A percentile compares a stretch with the other conserved stretches of the same genome.
Evolutionary conservation across 2,113 vertebrate species (phyloP).

Genomic region (Thinocorus orbignyianus): DNA sequence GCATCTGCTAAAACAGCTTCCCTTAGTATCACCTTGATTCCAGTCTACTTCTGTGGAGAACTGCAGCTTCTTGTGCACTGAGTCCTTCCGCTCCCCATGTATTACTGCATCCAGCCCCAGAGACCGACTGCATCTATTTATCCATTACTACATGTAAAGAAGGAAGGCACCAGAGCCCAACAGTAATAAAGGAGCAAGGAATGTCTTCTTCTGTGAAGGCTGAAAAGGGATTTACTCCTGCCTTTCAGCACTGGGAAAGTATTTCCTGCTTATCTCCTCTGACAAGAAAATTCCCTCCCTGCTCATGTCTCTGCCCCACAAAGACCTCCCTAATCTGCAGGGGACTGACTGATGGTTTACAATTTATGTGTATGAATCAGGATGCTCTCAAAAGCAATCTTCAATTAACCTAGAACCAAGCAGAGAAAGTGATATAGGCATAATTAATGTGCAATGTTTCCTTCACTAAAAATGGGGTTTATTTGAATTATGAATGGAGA

Average conservation of each 20-base stretch:
- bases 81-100: not conserved
- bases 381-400: not conserved
- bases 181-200: not conserved
- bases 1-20: not conserved
- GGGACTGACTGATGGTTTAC: not conserved
- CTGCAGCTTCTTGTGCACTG: not conserved
- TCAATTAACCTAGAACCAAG: not conserved
- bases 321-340: not conserved
- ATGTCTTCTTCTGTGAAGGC: not conserved
- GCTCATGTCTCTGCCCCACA: not conserved
- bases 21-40: not conserved
- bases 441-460: not conserved
- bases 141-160: not conserved
- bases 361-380: not conserved
- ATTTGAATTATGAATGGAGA: not conserved
- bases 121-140: not conserved
- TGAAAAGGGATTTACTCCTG: not conserved
- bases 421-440: not conserved
- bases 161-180: not conserved
- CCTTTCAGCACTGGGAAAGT: not conserved
- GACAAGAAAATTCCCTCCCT: not conserved
- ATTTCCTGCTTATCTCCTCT: not conserved
- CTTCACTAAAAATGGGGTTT: not conserved
- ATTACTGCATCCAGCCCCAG: not conserved
- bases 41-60: not conserved